These are phyloP conservation scores for Noctua janthe DNA, from an alignment of 2,888 invertebrate genomes.

Conservation along the genomic window DNA sequence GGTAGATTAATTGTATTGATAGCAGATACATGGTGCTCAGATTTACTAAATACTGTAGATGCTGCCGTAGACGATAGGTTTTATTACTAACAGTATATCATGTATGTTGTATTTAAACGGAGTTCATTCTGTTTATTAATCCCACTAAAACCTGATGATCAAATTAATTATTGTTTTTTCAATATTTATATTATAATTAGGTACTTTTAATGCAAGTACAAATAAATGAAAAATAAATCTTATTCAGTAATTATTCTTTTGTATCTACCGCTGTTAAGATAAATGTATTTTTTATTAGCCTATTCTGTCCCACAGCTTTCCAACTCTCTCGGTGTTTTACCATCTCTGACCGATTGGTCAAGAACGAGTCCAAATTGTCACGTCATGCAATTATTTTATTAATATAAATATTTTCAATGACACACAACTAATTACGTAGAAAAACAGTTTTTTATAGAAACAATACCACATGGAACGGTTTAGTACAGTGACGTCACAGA, in stretches of 20 bases:
- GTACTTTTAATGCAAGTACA: no score
- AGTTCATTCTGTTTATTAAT: slow-evolving; percentile 12
- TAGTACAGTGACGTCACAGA: slow-evolving; percentile 22
- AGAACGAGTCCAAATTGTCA: no score
- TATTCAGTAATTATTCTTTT: no score
- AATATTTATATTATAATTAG: neutral
- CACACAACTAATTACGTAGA: slow-evolving; percentile 37
- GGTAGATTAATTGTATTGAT: slow-evolving; percentile 4
- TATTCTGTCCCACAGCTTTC: no score
- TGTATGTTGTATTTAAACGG: slow-evolving; percentile 3
- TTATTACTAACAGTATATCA: slow-evolving; percentile 42
- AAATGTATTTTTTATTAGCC: no score
- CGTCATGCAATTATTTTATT: slow-evolving; percentile 3
- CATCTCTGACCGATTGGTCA: no score
- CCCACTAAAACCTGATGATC: slow-evolving; percentile 16
- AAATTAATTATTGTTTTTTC: neutral
- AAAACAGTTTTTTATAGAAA: slow-evolving; percentile 40
- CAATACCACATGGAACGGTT: slow-evolving; percentile 54
- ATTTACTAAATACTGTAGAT: slow-evolving; percentile 19
- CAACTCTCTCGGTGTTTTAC: no score
- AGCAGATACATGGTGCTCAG: neutral
- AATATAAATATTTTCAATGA: slow-evolving; percentile 41
- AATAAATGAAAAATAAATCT: no score
- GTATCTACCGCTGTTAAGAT: neutral
- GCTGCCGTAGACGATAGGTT: neutral